phyloP scores from a whole-genome alignment of 2,797 vertebrate genomes.

The Poecile montanus region DNA sequence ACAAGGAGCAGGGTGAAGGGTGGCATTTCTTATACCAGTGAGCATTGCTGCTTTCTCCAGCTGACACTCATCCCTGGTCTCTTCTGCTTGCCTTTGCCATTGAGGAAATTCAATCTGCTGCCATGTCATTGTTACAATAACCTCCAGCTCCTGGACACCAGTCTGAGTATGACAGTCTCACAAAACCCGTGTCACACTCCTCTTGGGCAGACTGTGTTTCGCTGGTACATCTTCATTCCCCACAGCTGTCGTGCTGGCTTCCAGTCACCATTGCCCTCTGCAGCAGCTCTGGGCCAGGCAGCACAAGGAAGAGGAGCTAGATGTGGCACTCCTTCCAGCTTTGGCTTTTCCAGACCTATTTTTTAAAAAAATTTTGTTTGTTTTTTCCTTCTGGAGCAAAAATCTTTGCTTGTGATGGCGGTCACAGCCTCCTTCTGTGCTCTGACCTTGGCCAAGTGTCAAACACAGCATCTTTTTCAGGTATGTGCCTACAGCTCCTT shows the following conservation, averaged over 20 bases:
- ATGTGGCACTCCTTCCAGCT: not conserved
- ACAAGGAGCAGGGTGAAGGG: not conserved
- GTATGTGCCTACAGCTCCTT: rapidly evolving
- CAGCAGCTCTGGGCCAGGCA: rapidly evolving
- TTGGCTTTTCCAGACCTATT: not conserved
- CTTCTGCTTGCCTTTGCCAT: not conserved
- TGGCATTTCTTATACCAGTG: not conserved
- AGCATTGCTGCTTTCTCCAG: not conserved
- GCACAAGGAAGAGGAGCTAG: not conserved
- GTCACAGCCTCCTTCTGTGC: not conserved
- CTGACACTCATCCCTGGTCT: not conserved
- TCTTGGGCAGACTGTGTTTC: not conserved
- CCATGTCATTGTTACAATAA: constrained; percentile 22
- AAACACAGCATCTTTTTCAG: not conserved
- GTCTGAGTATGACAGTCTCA: constrained; percentile 2
- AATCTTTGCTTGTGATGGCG: not conserved
- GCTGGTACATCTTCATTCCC: not conserved
- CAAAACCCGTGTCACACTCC: not conserved
- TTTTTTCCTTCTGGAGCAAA: not conserved
- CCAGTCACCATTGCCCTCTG: not conserved
- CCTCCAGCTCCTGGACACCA: constrained; percentile 23
- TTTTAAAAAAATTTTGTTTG: no score
- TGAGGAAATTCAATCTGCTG: not conserved
- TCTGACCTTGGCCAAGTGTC: rapidly evolving
- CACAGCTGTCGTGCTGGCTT: rapidly evolving